Evolutionary conservation across 1,140 invertebrate species (phyloP), one percentile per base, ranked within the genome.

Genomic region (Lethocerus indicus): DNA sequence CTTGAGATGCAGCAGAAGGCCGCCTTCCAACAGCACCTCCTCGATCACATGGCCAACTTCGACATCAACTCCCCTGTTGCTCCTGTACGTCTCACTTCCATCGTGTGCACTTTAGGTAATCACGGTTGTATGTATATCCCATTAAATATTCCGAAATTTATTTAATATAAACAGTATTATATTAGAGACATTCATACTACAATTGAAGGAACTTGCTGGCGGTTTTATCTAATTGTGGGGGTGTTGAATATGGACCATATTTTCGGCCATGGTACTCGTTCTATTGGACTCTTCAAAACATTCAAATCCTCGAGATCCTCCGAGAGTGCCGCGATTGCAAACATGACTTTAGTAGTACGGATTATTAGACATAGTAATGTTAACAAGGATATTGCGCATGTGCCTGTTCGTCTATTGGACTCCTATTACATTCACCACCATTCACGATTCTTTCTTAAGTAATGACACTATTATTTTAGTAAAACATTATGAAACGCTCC

Each of bases 1-100:
- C 46, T 49, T 2, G 37, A 16, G 21, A 49, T 36, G 32, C 51
- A 52, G 28, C 39, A 52, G 26, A 46, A 26, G 29, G 51, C 51
- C 6, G 36, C 45, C 14, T 42, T 24, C 39, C 43, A 47, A 36
- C 21, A 13, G 12, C 28, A 35, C 36, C 27, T 47, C 2, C 3
- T 51, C 2, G 50, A 51, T 2, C 50, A 51, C 44, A 46, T 39
- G 25, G 50, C 50, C 28, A 5, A 1, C n/a, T 37, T 51, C 21
- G 50, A 51, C 27, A 46, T 51, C n/a, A 35, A 51, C 16, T 51
- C 50, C 20, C 50, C 43, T 7, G 40, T 24, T 18, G 6, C 29
- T 2, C 50, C 50, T 9, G 12, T 20, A 14, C 14, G 25, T 12
- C 41, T 51, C 2, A 9, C 41, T 12, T 36, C 44, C 21, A 51